phyloP scores from a whole-genome alignment of 2,797 vertebrate species.

The Lepilemur ruficaudatus region DNA sequence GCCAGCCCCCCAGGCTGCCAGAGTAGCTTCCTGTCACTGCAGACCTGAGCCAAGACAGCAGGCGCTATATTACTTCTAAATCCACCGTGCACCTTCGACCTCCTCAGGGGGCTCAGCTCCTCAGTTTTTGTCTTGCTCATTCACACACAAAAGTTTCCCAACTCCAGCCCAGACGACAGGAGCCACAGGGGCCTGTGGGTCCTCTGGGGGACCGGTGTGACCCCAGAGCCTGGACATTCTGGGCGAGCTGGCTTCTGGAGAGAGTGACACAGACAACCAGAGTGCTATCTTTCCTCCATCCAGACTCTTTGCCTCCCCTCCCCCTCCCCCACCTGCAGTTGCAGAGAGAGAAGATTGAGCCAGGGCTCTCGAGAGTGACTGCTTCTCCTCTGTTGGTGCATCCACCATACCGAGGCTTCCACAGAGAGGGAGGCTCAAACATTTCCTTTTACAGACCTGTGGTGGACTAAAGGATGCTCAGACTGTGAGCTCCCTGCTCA shows the following conservation, averaged over 20 bases:
- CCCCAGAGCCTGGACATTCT: not conserved
- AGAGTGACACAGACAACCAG: not conserved
- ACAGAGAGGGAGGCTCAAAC: not conserved
- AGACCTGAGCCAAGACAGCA: not conserved
- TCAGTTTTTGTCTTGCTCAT: not conserved
- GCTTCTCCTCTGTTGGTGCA: not conserved
- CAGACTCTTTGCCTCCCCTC: not conserved
- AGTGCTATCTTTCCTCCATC: not conserved
- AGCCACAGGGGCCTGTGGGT: no score
- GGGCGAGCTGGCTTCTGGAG: not conserved
- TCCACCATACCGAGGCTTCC: not conserved
- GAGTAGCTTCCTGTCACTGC: not conserved
- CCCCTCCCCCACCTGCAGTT: not conserved
- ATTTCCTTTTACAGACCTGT: not conserved
- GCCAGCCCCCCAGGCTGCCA: no score
- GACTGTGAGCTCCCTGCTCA: not conserved
- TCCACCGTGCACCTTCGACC: no score
- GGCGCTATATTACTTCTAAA: not conserved
- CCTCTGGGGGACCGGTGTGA: not conserved
- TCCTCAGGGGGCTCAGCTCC: not conserved
- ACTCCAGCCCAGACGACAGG: not conserved
- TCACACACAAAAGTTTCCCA: not conserved
- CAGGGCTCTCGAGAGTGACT: not conserved
- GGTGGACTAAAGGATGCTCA: not conserved
- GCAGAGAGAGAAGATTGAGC: not conserved